Conservation (phyloP, 2,113 vertebrate species). For the Xerus inauris region DNA sequence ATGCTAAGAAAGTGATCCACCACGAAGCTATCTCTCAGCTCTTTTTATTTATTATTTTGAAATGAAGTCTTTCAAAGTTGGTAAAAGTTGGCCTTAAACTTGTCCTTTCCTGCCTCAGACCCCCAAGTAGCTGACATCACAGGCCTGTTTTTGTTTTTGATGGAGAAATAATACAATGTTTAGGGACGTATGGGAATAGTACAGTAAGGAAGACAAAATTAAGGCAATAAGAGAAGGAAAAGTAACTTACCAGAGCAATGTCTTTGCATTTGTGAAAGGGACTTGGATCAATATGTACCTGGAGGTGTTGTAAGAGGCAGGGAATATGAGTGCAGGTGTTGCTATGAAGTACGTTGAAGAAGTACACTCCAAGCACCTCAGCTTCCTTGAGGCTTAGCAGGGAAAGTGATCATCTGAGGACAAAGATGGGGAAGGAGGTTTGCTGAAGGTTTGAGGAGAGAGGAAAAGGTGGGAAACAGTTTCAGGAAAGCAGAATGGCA, state of each 20-base stretch:
- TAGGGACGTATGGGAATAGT: not conserved
- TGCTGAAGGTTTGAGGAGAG: not conserved
- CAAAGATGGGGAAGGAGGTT: not conserved
- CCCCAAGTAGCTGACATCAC: not conserved
- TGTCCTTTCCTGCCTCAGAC: no score
- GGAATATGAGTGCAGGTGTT: not conserved
- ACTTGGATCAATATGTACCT: not conserved
- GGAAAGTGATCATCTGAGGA: not conserved
- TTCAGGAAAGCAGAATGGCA: not conserved
- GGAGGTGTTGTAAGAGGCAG: not conserved
- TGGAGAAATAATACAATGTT: not conserved
- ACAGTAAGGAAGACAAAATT: not conserved
- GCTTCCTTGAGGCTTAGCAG: not conserved
- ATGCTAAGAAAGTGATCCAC: not conserved
- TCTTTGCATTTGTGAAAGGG: not conserved
- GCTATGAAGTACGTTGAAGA: not conserved
- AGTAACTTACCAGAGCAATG: not conserved
- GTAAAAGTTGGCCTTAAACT: no score
- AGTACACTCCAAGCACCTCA: not conserved
- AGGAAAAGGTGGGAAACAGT: not conserved
- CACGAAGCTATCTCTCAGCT: not conserved
- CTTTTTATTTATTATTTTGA: no score
- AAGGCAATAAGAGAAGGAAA: not conserved
- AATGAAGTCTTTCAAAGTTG: no score
- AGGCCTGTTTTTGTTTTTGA: not conserved